Percentiles rank a stretch among this genome's conserved stretches.
These are phyloP conservation scores for Cherax destructor DNA, from an alignment of 1,140 invertebrate species.

Conservation along the genomic window DNA sequence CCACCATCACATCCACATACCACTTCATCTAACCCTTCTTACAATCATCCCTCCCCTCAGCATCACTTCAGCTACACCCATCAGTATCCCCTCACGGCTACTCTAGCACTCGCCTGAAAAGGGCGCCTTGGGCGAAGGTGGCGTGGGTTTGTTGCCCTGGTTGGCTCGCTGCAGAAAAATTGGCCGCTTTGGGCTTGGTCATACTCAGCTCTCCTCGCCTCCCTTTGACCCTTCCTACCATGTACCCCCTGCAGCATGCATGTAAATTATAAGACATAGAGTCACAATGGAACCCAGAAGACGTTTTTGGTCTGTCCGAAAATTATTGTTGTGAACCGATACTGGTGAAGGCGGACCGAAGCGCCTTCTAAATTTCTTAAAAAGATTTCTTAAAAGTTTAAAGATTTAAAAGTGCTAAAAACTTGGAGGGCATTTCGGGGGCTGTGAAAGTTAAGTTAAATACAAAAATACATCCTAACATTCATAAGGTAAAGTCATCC, in stretches of 20 bases:
- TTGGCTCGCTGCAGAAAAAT: constrained; percentile 79
- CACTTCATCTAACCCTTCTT: constrained; percentile 6
- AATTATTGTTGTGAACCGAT: no score
- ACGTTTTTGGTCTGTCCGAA: no score
- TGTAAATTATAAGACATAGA: no score
- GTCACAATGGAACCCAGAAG: no score
- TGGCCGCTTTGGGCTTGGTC: constrained; percentile 81
- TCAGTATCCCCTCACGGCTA: neutral
- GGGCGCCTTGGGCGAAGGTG: constrained; percentile 71
- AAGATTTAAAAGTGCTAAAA: no score
- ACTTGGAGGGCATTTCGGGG: no score
- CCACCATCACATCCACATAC: neutral
- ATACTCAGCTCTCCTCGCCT: constrained; percentile 77
- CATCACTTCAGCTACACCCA: neutral
- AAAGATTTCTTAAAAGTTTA: no score
- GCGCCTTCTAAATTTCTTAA: no score
- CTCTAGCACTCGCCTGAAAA: constrained; percentile 67
- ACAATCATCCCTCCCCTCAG: neutral
- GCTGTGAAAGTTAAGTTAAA: no score
- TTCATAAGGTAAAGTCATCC: no score
- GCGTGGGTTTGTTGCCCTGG: constrained; percentile 72
- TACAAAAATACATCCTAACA: no score
- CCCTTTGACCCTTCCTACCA: constrained; percentile 78
- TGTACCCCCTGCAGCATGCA: constrained; percentile 76
- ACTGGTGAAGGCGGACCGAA: no score